Conservation (phyloP, 35 echinoderm and acorn worm species). For the Acanthaster planci region DNA sequence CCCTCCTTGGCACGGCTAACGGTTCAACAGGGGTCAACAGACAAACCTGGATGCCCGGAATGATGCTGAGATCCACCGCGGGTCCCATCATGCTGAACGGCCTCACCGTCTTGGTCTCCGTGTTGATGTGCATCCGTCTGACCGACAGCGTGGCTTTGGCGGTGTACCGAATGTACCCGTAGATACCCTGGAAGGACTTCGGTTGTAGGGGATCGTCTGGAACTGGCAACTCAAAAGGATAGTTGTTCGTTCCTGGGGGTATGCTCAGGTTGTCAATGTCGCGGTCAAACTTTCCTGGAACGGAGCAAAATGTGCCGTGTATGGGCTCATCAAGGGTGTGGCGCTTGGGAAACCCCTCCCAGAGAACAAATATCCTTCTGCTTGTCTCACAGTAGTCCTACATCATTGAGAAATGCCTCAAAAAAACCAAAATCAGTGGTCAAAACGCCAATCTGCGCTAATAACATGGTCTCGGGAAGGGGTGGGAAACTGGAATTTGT, state of each 20-base stretch:
- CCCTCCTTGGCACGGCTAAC: too few relatives aligned
- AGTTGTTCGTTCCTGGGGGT: neutral
- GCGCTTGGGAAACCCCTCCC: too few relatives aligned
- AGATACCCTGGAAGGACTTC: neutral
- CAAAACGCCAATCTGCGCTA: too few relatives aligned
- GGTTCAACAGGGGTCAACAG: too few relatives aligned
- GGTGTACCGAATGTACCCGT: conserved; percentile 1
- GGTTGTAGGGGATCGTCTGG: neutral
- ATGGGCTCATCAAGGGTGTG: too few relatives aligned
- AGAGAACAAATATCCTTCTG: too few relatives aligned
- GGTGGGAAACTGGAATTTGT: too few relatives aligned
- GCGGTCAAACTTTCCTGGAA: neutral
- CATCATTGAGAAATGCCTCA: too few relatives aligned
- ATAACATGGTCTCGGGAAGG: too few relatives aligned
- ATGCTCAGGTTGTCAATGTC: neutral
- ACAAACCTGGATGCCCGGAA: neutral
- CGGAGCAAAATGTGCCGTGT: too few relatives aligned
- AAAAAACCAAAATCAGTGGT: too few relatives aligned
- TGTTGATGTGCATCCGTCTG: neutral
- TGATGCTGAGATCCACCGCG: neutral
- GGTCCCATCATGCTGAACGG: neutral
- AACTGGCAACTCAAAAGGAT: neutral
- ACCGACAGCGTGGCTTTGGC: neutral
- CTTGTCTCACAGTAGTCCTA: too few relatives aligned
- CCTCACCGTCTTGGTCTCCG: neutral